phyloP scores from a whole-genome alignment of 2,113 vertebrate species.

The Phasianus colchicus region DNA sequence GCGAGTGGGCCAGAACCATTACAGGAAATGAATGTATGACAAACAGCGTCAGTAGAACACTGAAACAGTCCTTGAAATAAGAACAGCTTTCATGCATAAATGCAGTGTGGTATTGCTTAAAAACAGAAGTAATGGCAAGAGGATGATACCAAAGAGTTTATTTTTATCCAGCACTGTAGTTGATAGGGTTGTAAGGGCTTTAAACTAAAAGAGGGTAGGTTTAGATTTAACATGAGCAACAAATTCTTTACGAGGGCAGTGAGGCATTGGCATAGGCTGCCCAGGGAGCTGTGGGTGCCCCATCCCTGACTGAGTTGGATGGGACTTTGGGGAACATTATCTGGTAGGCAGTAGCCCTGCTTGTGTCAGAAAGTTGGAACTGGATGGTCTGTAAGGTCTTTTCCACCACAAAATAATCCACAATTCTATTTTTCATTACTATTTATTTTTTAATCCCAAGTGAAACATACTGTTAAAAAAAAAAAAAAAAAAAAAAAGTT shows the following conservation, averaged over 20 bases:
- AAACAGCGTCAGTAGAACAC: background rate
- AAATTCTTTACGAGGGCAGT: background rate
- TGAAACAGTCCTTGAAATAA: background rate
- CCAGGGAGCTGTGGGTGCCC: background rate
- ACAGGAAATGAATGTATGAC: background rate
- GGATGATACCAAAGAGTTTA: slow-evolving; percentile 9
- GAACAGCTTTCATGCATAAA: slow-evolving; percentile 1
- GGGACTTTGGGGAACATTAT: background rate
- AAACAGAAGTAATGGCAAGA: slow-evolving; percentile 16
- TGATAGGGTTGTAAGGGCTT: background rate
- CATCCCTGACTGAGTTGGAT: background rate
- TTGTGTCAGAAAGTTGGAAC: background rate
- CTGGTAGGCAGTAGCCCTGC: background rate
- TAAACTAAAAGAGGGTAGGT: background rate
- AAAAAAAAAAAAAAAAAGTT: background rate
- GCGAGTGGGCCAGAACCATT: background rate
- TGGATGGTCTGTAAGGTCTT: background rate
- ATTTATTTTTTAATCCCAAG: slow-evolving; percentile 14
- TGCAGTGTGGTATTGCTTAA: slow-evolving; percentile 25
- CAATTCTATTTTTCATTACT: background rate
- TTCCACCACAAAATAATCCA: background rate
- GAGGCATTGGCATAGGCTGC: background rate
- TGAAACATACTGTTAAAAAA: background rate
- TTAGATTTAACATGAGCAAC: background rate
- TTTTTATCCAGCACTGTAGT: background rate